phyloP scores from a whole-genome alignment of 2,113 vertebrate species.

The Leucoraja erinaceus region DNA sequence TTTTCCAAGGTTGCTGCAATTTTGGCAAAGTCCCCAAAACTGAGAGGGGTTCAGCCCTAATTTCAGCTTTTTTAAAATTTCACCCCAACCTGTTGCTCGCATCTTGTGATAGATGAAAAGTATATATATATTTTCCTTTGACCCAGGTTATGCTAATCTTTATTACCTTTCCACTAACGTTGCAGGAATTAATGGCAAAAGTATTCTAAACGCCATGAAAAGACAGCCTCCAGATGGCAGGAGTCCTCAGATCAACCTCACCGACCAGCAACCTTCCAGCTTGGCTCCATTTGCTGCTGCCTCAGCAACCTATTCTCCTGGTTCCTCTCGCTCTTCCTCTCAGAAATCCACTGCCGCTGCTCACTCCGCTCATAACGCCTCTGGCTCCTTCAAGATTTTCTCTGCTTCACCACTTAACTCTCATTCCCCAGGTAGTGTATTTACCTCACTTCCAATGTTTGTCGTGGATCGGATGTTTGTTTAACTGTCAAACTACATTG shows the following conservation, averaged over 20 bases:
- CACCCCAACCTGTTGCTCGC: neutral
- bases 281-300: constrained; percentile 51
- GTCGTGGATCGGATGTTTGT: neutral
- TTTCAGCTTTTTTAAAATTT: neutral
- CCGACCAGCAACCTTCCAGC: constrained; percentile 39
- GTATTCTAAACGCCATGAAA: constrained; percentile 58
- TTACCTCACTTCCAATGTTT: neutral
- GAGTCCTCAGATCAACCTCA: constrained; percentile 40
- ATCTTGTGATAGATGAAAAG: neutral
- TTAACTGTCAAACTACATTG: neutral
- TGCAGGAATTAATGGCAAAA: constrained; percentile 69
- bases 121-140: neutral
- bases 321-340: constrained; percentile 69
- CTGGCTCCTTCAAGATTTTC: constrained; percentile 56
- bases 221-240: constrained; percentile 56
- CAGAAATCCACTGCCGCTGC: constrained; percentile 62
- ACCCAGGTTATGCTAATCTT: neutral
- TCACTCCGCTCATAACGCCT: constrained; percentile 53
- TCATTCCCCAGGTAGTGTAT: constrained; percentile 53
- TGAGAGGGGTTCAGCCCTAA: neutral
- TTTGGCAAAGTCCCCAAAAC: neutral
- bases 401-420: constrained; percentile 53
- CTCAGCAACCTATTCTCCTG: constrained; percentile 53
- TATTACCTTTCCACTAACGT: neutral
- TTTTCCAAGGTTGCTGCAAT: neutral